Base-by-base conservation (phyloP, 2,113 vertebrate genomes). In the Casuarius casuarius region DNA sequence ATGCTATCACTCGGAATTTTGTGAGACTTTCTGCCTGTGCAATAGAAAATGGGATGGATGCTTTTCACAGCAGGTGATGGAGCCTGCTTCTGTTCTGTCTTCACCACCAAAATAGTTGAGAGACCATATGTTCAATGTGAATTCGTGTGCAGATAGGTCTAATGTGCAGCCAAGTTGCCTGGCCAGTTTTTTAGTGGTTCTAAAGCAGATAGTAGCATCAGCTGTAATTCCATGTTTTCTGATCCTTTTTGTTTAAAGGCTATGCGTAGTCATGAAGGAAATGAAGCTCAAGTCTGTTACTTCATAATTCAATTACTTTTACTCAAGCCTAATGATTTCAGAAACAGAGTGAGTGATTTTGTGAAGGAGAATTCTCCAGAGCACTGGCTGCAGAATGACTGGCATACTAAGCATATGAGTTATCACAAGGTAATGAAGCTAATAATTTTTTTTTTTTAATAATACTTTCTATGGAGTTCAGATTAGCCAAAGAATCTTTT, bases 361-460 rank as follows among this genome's bases (percentile, higher is more conserved):
- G 99, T 99, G 85, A 99, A 99, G 95, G 99, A 99, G 96, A 99
- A 99, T 84, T 99, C 99, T 35, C 99, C 99, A 0, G 99, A 99
- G 91, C 99, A 99, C 98, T 99, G 99, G 99, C 98, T 99, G 42
- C 99, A 99, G 98, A 99, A 99, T 26, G 99, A 99, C 98, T 99
- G 99, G 99, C 99, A 99, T 96, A 99, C 98, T 82, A 99, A 99
- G 72, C 99, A 99, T 97, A 99, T 99, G 99, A 99, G 92, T 96
- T 99, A 99, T 92, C 99, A 99, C 97, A 99, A 99, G 99, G 99
- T 99, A 98, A 40, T 9, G 85, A 67, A 74, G 12, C 29, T 49
- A 71, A 71, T 61, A 71, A 52, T 62, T 2, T 58, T 75, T 40
- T n/a, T 58, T 51, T 48, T 48, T 46, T 46, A 46, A 46, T 46